A percentile compares a stretch with the other conserved stretches of the same genome.
Evolutionary conservation across 2,113 vertebrate genomes (phyloP).

Genomic region (Murina feae): DNA sequence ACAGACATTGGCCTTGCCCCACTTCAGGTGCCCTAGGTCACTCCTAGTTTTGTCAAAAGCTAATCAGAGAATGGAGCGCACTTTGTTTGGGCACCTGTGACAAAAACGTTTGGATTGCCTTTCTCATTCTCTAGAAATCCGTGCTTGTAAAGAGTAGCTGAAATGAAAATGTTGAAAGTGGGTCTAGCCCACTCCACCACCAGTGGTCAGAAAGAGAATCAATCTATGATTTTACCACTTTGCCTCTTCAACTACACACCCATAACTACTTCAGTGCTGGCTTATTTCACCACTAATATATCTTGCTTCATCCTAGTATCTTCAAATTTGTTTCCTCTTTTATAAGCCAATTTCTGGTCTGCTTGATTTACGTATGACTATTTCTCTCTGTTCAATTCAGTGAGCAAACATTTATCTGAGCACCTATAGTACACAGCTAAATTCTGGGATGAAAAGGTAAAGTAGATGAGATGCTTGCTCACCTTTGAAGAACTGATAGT

Average conservation of each 20-base stretch:
- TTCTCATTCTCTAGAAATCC: not conserved
- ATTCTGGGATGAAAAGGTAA: not conserved
- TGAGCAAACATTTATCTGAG: conserved; percentile 39
- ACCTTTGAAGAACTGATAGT: not conserved
- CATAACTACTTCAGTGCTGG: not conserved
- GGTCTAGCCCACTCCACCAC: not conserved
- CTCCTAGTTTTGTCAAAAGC: not conserved
- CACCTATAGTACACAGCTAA: not conserved
- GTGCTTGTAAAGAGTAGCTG: not conserved
- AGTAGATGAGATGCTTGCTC: not conserved
- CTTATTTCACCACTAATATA: not conserved
- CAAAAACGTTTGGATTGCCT: not conserved
- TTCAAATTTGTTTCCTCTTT: conserved; percentile 7
- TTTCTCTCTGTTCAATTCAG: not conserved
- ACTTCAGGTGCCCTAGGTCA: not conserved
- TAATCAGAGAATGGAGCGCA: not conserved
- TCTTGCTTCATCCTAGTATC: not conserved
- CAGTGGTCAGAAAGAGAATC: not conserved
- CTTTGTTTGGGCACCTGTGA: not conserved
- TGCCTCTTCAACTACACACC: not conserved
- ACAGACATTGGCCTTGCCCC: not conserved
- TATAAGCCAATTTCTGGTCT: not conserved
- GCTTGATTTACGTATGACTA: not conserved
- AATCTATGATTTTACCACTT: not conserved
- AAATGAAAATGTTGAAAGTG: not conserved